phyloP scores from a whole-genome alignment of 2,797 vertebrate genomes.

The Halcyon leucocephala region DNA sequence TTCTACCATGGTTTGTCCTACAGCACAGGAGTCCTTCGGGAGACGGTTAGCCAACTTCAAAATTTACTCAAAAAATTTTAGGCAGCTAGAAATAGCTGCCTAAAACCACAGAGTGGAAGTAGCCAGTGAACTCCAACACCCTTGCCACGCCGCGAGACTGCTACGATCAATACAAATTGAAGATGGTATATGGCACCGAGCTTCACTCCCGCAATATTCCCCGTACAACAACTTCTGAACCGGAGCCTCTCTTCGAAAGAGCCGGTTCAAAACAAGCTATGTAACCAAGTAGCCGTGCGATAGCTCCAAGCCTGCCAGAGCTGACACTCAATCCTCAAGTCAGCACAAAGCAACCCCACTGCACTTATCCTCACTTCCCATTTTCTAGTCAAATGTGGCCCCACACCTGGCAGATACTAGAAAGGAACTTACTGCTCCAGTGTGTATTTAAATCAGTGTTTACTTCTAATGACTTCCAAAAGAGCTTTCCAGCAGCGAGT shows the following conservation, averaged over 20 bases:
- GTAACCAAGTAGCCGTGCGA: slow-evolving; percentile 64
- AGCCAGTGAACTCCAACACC: slow-evolving; percentile 27
- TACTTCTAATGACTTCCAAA: slow-evolving; percentile 17
- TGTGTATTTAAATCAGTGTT: not conserved
- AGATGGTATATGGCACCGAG: slow-evolving; percentile 58
- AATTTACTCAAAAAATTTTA: not conserved
- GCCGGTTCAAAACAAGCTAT: slow-evolving; percentile 76
- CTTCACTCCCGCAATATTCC: slow-evolving; percentile 76
- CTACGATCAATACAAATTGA: slow-evolving; percentile 80
- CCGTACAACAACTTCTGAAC: slow-evolving; percentile 71
- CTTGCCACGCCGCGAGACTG: not conserved
- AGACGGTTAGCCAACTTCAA: not conserved
- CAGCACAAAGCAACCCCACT: slow-evolving; percentile 4
- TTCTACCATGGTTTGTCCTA: not conserved
- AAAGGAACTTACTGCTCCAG: not conserved
- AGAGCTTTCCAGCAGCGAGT: not conserved
- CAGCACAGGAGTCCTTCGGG: not conserved
- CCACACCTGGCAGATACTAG: not conserved
- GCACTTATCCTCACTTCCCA: not conserved
- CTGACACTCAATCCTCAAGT: slow-evolving; percentile 8
- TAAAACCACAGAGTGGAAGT: not conserved
- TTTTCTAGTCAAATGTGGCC: slow-evolving; percentile 33
- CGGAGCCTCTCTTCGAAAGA: slow-evolving; percentile 48
- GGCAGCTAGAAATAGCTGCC: not conserved
- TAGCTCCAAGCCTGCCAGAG: not conserved